A percentile compares a stretch with the other conserved stretches of the same genome.
Evolutionary conservation across 2,888 invertebrate genomes (phyloP).

Genomic region (Isoperla grammatica): DNA sequence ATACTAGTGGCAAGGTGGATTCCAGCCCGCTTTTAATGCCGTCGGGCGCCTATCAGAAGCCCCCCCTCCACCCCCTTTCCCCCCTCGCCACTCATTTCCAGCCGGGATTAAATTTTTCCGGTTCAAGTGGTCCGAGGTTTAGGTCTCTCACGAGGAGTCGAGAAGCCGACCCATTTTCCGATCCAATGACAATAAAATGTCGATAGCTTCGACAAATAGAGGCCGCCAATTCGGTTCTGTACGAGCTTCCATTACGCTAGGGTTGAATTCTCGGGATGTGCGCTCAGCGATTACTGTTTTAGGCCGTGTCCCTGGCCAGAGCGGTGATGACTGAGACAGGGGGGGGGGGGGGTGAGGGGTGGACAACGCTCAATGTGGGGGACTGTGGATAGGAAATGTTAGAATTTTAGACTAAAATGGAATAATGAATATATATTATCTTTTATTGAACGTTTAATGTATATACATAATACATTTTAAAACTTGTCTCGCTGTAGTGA

Average conservation of each 20-base stretch:
- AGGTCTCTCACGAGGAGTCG: background rate
- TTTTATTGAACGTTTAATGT: too few species aligned
- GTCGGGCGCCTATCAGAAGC: background rate
- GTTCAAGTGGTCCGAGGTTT: conserved; percentile 14
- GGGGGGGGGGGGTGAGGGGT: too few species aligned
- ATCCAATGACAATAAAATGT: conserved; percentile 9
- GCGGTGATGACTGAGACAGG: too few species aligned
- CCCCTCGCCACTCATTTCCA: conserved; percentile 14
- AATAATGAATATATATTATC: too few species aligned
- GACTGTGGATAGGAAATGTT: too few species aligned
- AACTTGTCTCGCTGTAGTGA: too few species aligned
- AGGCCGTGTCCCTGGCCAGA: too few species aligned
- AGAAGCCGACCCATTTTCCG: conserved; percentile 4
- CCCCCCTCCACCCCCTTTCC: background rate
- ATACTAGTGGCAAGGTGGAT: background rate
- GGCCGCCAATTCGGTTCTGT: background rate
- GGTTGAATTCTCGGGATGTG: too few species aligned
- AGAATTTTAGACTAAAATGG: too few species aligned
- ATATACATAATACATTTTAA: too few species aligned
- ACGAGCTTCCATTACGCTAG: background rate
- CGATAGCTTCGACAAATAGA: conserved; percentile 12
- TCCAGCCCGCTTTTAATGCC: background rate
- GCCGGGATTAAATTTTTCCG: conserved; percentile 23
- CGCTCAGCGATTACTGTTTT: too few species aligned
- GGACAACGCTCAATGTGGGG: too few species aligned